Evolutionary conservation across 2,113 vertebrate species (phyloP).

Genomic region (Oryzias celebensis): DNA sequence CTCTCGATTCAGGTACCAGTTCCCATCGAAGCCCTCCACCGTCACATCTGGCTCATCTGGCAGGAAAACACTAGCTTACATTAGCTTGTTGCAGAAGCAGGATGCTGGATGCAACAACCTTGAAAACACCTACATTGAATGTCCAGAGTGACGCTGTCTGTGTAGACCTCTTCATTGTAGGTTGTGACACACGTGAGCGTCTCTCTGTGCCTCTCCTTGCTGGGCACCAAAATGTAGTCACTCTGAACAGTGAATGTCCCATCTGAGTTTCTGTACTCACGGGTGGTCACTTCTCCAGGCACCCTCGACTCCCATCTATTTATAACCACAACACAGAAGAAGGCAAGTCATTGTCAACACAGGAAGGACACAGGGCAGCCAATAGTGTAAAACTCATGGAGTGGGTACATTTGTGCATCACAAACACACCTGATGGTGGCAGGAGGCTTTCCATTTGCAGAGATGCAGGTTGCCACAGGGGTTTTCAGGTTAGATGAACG

Average conservation of each 20-base stretch:
- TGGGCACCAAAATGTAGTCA: constrained; percentile 88
- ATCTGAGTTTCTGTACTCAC: constrained; percentile 87
- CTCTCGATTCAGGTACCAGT: constrained; percentile 93
- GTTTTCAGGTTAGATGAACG: constrained; percentile 84
- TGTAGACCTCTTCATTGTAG: constrained; percentile 87
- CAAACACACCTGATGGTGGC: constrained; percentile 65
- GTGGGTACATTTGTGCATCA: not conserved
- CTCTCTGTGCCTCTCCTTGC: constrained; percentile 86
- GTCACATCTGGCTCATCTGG: constrained; percentile 92
- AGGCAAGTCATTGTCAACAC: not conserved
- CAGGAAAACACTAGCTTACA: constrained; percentile 1
- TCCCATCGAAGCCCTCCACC: constrained; percentile 94
- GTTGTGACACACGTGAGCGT: constrained; percentile 87
- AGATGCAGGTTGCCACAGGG: constrained; percentile 84
- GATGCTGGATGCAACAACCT: not conserved
- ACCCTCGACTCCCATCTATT: constrained; percentile 91
- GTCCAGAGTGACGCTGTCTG: constrained; percentile 87
- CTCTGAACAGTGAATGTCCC: constrained; percentile 93
- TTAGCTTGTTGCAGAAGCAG: not conserved
- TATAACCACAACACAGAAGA: constrained; percentile 2
- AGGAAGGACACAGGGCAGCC: not conserved
- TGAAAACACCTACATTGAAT: constrained; percentile 88
- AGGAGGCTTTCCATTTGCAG: constrained; percentile 71
- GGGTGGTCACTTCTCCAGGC: constrained; percentile 85
- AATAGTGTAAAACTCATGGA: not conserved